A percentile compares a stretch with the other conserved stretches of the same genome.
These are phyloP conservation scores for Phocoena sinus DNA, from an alignment of 2,113 vertebrate species.

Conservation along the genomic window DNA sequence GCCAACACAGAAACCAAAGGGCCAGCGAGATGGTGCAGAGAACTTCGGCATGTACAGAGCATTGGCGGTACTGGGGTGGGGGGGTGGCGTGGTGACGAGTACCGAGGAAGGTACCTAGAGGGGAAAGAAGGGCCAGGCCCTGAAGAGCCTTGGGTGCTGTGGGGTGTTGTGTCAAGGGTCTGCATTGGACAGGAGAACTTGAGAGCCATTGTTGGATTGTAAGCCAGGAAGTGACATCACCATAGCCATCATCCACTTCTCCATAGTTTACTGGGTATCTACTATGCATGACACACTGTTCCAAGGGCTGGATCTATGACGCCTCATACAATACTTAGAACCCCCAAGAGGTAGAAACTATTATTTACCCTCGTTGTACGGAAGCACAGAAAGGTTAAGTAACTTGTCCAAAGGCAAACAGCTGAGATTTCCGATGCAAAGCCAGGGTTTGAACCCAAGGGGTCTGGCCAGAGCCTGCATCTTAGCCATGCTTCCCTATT, in stretches of 20 bases:
- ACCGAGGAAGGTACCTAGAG: accelerated
- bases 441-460: not conserved
- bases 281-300: accelerated
- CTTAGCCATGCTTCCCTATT: accelerated
- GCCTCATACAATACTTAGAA: accelerated
- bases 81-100: accelerated
- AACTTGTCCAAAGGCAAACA: not conserved
- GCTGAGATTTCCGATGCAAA: not conserved
- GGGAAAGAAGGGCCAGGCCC: not conserved
- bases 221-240: not conserved
- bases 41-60: accelerated
- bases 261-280: accelerated
- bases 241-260: accelerated
- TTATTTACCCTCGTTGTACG: not conserved
- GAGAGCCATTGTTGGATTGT: not conserved
- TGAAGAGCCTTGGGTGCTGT: accelerated
- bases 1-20: not conserved
- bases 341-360: not conserved
- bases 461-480: accelerated
- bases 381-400: not conserved
- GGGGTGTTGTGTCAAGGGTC: accelerated
- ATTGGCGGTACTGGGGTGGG: accelerated
- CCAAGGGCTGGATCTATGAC: not conserved
- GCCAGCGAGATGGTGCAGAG: accelerated
- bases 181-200: accelerated